A percentile compares a stretch with the other conserved stretches of the same genome.
phyloP scores from a whole-genome alignment of 2,888 invertebrate species.

The Bembecia ichneumoniformis region DNA sequence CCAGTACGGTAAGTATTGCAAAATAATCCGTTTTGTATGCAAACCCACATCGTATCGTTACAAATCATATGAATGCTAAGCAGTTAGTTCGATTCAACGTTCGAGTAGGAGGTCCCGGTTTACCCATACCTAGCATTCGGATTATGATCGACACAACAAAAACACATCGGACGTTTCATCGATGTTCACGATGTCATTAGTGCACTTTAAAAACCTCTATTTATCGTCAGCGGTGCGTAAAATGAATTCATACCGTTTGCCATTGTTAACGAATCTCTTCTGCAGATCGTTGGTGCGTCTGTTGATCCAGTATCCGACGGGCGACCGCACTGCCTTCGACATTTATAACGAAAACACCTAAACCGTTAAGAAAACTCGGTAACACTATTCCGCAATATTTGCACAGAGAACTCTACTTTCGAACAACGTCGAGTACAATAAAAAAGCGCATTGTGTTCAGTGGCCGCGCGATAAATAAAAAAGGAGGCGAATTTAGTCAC shows the following conservation, averaged over 20 bases:
- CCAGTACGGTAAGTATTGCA: slow-evolving; percentile 19
- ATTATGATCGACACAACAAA: slow-evolving; percentile 20
- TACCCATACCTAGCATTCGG: slow-evolving; percentile 21
- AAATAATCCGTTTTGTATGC: slow-evolving; percentile 47
- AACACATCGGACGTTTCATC: slow-evolving; percentile 12
- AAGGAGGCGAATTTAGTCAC: slow-evolving; percentile 28
- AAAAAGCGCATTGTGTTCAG: slow-evolving; percentile 29
- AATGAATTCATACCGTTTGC: slow-evolving; percentile 45
- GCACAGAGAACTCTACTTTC: slow-evolving; percentile 36
- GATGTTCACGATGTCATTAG: slow-evolving; percentile 9
- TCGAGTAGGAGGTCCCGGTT: slow-evolving; percentile 44
- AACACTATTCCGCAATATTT: slow-evolving; percentile 20
- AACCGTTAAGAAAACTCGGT: slow-evolving; percentile 31
- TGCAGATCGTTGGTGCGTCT: slow-evolving; percentile 52
- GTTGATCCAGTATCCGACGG: slow-evolving; percentile 57
- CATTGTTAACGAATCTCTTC: slow-evolving; percentile 49
- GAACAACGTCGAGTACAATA: slow-evolving; percentile 33
- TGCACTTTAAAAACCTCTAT: not conserved
- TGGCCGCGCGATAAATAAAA: slow-evolving; percentile 39
- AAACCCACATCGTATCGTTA: slow-evolving; percentile 26
- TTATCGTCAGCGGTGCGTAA: not conserved
- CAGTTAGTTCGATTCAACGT: slow-evolving; percentile 36
- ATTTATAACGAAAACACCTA: slow-evolving; percentile 35
- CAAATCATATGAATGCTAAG: slow-evolving; percentile 28
- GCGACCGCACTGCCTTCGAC: slow-evolving; percentile 51